Evolutionary conservation across 2,113 vertebrate species (phyloP).

Genomic region (Cyprinodon brontotheroides): DNA sequence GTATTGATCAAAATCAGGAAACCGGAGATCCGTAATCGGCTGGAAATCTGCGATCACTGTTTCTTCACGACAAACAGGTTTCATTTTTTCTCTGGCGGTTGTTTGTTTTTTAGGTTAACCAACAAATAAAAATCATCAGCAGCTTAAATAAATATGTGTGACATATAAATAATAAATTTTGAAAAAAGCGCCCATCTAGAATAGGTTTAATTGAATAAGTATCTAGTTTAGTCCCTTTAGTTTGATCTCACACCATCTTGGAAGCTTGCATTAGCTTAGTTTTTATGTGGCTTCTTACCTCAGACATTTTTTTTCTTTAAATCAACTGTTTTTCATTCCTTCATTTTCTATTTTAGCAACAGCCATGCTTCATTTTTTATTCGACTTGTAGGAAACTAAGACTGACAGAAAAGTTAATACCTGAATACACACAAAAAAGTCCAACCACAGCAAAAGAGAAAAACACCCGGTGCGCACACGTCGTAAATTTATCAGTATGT

Average conservation of each 20-base stretch:
- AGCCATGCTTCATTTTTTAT: conserved; percentile 40
- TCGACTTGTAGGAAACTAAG: conserved; percentile 42
- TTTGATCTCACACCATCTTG: conserved; percentile 2
- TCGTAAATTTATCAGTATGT: conserved; percentile 74
- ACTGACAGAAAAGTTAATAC: conserved; percentile 55
- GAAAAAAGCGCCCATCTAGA: background rate
- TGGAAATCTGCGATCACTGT: too few relatives aligned
- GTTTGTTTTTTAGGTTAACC: too few relatives aligned
- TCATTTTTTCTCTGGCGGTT: too few relatives aligned
- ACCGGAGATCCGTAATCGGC: too few relatives aligned
- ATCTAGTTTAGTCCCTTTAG: background rate
- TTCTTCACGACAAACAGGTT: too few relatives aligned
- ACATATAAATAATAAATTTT: background rate
- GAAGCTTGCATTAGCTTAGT: conserved; percentile 12
- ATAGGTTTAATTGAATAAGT: background rate
- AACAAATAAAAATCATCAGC: too few relatives aligned
- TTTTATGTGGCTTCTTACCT: conserved; percentile 13
- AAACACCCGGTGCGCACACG: conserved; percentile 43
- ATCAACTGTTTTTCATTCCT: conserved; percentile 55
- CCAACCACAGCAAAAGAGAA: conserved; percentile 59
- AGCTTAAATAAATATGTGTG: too few relatives aligned
- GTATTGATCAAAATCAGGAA: too few relatives aligned
- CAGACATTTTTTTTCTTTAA: background rate
- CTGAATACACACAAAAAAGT: conserved; percentile 56
- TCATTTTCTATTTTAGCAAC: conserved; percentile 31